Evolutionary conservation across 1,140 invertebrate species (phyloP).

Genomic region (Micrasema minimum): DNA sequence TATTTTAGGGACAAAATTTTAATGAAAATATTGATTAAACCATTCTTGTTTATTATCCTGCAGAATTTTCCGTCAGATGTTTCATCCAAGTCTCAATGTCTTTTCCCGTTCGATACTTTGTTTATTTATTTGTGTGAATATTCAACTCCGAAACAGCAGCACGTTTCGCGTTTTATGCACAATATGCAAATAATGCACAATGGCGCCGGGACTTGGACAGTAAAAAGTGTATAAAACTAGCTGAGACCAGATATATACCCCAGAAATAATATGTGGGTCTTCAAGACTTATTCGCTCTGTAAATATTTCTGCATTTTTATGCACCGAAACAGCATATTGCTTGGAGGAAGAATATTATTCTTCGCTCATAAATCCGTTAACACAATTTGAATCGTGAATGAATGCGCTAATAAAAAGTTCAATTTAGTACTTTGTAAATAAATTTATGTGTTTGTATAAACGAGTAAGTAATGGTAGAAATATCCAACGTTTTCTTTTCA

Average conservation of each 20-base stretch:
- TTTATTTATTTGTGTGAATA: background rate
- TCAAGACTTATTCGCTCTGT: background rate
- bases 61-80: too few relatives aligned
- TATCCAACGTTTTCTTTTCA: too few relatives aligned
- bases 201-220: slow-evolving; percentile 8
- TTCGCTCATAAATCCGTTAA: background rate
- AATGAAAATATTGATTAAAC: too few relatives aligned
- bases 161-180: slow-evolving; percentile 14
- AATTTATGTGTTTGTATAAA: too few relatives aligned
- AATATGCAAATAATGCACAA: slow-evolving; percentile 39
- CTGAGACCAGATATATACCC: slow-evolving; percentile 27
- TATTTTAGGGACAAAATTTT: too few relatives aligned
- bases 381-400: background rate
- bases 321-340: background rate
- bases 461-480: too few relatives aligned
- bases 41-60: too few relatives aligned
- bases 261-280: slow-evolving; percentile 39
- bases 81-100: too few relatives aligned
- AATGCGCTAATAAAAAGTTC: background rate
- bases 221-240: slow-evolving; percentile 40
- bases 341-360: background rate
- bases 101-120: too few relatives aligned
- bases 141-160: background rate
- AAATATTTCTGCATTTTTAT: slow-evolving; percentile 9
- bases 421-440: background rate